These are phyloP conservation scores for Noctua fimbriata DNA, from an alignment of 2,888 invertebrate species.

Conservation along the genomic window DNA sequence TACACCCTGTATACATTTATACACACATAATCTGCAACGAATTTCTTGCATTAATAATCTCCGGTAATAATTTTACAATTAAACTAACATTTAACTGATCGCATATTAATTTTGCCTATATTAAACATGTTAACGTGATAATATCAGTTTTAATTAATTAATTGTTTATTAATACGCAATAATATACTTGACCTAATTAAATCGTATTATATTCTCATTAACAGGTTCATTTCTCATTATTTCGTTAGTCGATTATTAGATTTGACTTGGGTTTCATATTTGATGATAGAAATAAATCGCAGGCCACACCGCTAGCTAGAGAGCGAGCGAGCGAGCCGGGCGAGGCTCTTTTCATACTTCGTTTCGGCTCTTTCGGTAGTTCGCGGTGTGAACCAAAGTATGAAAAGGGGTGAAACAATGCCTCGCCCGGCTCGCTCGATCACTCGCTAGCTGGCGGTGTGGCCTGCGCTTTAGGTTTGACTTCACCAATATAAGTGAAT, in stretches of 20 bases:
- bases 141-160: slow-evolving; percentile 29
- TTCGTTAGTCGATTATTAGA: neutral
- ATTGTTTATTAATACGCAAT: slow-evolving; percentile 1
- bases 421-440: too few species aligned
- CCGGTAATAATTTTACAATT: neutral
- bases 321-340: too few species aligned
- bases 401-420: too few species aligned
- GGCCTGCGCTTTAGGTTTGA: too few species aligned
- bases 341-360: too few species aligned
- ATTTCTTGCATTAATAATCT: neutral
- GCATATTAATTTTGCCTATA: slow-evolving; percentile 22
- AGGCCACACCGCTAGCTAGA: too few species aligned
- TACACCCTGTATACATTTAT: too few species aligned
- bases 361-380: too few species aligned
- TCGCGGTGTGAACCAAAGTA: too few species aligned
- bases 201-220: slow-evolving; percentile 19
- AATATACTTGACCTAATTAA: slow-evolving; percentile 22
- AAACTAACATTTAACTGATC: slow-evolving; percentile 9
- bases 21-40: neutral
- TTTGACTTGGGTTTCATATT: neutral
- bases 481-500: too few species aligned
- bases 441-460: too few species aligned
- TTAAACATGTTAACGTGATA: neutral
- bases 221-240: neutral
- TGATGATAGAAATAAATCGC: too few species aligned